Percentiles rank a stretch among this genome's conserved stretches.
These are phyloP conservation scores for Hassar affinis DNA, from an alignment of 2,113 vertebrate species.

Conservation along the genomic window DNA sequence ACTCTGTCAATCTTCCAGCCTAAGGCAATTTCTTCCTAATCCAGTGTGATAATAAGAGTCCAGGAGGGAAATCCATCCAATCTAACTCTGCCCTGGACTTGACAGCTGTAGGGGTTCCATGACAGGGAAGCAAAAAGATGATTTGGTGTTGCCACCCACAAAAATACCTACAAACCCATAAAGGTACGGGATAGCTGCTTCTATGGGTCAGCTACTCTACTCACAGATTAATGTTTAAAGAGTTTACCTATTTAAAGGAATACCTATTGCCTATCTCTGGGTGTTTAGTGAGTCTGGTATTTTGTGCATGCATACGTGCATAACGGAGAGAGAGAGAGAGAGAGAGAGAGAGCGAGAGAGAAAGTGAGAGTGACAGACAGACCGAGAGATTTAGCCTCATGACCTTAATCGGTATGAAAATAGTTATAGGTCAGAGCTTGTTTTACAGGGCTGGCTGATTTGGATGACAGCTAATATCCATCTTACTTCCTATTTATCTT, in stretches of 20 bases:
- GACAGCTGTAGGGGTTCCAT: background rate
- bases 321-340: no score
- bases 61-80: conserved; percentile 27
- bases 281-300: background rate
- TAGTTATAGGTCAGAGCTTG: background rate
- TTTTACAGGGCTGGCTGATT: background rate
- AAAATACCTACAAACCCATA: background rate
- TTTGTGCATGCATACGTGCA: background rate
- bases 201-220: background rate
- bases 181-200: background rate
- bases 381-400: background rate
- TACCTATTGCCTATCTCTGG: background rate
- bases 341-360: no score
- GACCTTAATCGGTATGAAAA: background rate
- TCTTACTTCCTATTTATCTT: background rate
- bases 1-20: conserved; percentile 20
- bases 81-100: background rate
- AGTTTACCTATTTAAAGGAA: no score
- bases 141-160: background rate
- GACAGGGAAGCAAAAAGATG: conserved; percentile 8
- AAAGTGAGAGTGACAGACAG: background rate
- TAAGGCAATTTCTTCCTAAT: conserved; percentile 21
- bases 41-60: conserved; percentile 5
- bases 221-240: background rate
- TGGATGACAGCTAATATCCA: background rate